A percentile compares a stretch with the other conserved stretches of the same genome.
Evolutionary conservation across 2,113 vertebrate genomes (phyloP).

Genomic region (Odontophorus gujanensis): DNA sequence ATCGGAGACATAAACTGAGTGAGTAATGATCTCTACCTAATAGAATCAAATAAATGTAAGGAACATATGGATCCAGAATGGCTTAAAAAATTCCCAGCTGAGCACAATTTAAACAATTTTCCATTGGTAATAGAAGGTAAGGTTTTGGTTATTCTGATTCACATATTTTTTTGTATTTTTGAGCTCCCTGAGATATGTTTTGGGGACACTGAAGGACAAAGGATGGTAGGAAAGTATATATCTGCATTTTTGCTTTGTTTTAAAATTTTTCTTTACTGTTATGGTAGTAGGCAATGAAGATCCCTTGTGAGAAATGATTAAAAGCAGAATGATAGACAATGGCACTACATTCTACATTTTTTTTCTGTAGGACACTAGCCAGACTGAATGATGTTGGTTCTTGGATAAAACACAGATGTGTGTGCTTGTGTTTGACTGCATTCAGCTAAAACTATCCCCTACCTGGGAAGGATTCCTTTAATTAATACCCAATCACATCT

Average conservation of each 20-base stretch:
- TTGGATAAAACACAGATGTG: background rate
- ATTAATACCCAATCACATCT: background rate
- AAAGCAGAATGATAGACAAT: background rate
- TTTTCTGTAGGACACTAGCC: background rate
- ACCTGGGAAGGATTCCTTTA: background rate
- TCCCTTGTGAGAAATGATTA: background rate
- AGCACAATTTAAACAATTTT: background rate
- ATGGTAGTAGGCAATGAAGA: background rate
- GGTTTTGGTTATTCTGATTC: background rate
- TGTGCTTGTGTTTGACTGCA: background rate
- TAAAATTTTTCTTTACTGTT: background rate
- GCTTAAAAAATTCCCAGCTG: background rate
- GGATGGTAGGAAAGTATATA: background rate
- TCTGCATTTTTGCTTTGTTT: background rate
- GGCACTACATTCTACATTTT: background rate
- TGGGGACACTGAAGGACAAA: background rate
- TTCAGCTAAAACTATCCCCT: background rate
- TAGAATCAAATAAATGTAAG: background rate
- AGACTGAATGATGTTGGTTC: background rate
- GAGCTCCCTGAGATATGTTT: background rate
- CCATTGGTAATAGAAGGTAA: background rate
- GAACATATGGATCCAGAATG: background rate
- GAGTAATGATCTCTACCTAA: background rate
- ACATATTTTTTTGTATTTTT: background rate
- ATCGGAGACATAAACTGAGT: background rate